Base-by-base conservation (phyloP, 2,888 invertebrate genomes). In the Hydrotaea cyrtoneurina region DNA sequence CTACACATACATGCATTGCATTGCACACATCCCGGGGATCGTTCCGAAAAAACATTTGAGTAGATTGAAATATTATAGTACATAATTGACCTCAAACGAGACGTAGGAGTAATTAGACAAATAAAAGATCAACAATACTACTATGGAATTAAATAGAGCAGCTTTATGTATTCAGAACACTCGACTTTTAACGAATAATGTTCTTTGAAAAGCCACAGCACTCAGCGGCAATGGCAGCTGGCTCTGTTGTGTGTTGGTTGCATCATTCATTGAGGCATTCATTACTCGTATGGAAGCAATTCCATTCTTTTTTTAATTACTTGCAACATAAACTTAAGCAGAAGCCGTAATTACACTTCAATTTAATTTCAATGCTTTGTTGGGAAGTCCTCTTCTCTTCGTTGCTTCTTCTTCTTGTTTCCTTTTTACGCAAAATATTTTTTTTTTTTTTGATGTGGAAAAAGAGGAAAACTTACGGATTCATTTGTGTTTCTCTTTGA, bases 321-420 rank as follows among this genome's bases (percentile, higher is more conserved):
- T 66, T 17, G 39, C 66, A 66, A 19, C 66, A 21, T 43, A 66
- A 43, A 66, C 66, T 66, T 66, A 66, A 66, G 43, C 43, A 43
- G 21, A 66, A 66, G 66, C 66, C 43, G 39, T 66, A 66, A 66
- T 66, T 66, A 66, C 66, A 66, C 66, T 66, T 43, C 66, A 66
- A 43, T 66, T 66, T 39, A 66, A 66, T 66, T 66, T 66, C 43
- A 66, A 66, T 39, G 39, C 66, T 66, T 66, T 66, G 66, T 66
- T 19, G 2, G 66, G 66, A 66, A 66, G 43, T 66, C 66, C 66
- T 39, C 66, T 66, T 66, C 36, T 64, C n/a, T 36, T 36, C 62
- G 31, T 62, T 62, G 11, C 21, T 57, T 57, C 21, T 19, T 15
- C 23, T 59, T 26, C 26, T 59, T 59, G 11, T 13, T 31, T 62